These are phyloP conservation scores for Polypedilum vanderplanki DNA, from an alignment of 1,140 invertebrate species.

Conservation along the genomic window DNA sequence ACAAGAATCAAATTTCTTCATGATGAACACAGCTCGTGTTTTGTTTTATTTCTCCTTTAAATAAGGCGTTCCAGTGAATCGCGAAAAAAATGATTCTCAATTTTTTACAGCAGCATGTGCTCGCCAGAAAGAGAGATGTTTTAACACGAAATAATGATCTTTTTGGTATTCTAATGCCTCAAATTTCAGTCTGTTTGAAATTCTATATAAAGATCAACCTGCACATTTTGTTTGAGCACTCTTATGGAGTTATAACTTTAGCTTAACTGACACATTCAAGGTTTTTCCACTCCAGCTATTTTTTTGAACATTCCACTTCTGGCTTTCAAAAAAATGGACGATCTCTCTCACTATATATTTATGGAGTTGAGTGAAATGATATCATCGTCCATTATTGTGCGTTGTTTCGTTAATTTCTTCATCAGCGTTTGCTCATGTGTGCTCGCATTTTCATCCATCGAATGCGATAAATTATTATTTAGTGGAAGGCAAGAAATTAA, in stretches of 20 bases:
- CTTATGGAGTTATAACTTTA: neutral
- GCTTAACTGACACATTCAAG: conserved; percentile 3
- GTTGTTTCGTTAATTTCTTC: neutral
- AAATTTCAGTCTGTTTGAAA: neutral
- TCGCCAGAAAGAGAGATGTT: neutral
- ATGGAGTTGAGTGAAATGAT: conserved; percentile 17
- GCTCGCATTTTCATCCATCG: neutral
- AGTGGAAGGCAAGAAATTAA: neutral
- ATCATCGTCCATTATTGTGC: conserved; percentile 15
- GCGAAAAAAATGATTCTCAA: neutral
- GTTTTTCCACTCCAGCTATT: neutral
- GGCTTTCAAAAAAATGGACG: neutral
- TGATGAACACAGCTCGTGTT: too few relatives aligned
- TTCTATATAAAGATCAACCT: conserved; percentile 18
- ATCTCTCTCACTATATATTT: too few relatives aligned
- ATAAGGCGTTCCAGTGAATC: neutral
- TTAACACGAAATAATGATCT: neutral
- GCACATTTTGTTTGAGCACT: neutral
- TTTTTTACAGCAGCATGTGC: neutral
- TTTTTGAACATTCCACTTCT: conserved; percentile 16
- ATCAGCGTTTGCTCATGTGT: neutral
- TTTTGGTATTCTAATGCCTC: conserved; percentile 10
- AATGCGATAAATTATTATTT: neutral
- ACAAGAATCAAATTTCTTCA: too few relatives aligned
- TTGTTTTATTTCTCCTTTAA: conserved; percentile 2